A percentile compares a stretch with the other conserved stretches of the same genome.
These are phyloP conservation scores for Deroplatys truncata DNA, from an alignment of 2,888 invertebrate genomes.

Conservation along the genomic window DNA sequence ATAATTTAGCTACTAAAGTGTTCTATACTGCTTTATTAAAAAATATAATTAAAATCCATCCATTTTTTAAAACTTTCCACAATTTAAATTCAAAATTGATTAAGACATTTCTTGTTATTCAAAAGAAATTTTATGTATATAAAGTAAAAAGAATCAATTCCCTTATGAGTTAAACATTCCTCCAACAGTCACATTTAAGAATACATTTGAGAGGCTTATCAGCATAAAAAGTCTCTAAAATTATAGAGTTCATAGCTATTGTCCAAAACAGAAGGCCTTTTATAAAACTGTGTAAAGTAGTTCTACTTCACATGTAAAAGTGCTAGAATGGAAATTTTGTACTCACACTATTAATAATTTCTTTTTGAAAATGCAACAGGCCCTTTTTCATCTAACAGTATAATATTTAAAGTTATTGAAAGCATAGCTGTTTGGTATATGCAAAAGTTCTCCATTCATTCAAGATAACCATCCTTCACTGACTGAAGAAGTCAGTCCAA, in stretches of 20 bases:
- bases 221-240: conserved; percentile 9
- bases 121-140: neutral
- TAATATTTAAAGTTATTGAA: neutral
- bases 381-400: neutral
- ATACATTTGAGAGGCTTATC: neutral
- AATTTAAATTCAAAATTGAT: neutral
- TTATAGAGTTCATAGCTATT: conserved; percentile 3
- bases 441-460: neutral
- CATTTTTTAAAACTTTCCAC: neutral
- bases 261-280: conserved; percentile 19
- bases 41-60: neutral
- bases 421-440: neutral
- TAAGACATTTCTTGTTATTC: neutral
- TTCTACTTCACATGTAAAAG: neutral
- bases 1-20: neutral
- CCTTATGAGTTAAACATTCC: neutral
- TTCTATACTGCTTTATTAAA: too few relatives aligned
- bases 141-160: neutral
- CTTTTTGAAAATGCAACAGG: neutral
- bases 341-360: neutral
- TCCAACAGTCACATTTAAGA: neutral
- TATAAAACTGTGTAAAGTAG: neutral
- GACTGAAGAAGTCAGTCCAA: neutral
- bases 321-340: neutral
- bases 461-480: neutral